These are phyloP conservation scores for Notodonta dromedarius DNA, from an alignment of 2,888 invertebrate species.

Conservation along the genomic window DNA sequence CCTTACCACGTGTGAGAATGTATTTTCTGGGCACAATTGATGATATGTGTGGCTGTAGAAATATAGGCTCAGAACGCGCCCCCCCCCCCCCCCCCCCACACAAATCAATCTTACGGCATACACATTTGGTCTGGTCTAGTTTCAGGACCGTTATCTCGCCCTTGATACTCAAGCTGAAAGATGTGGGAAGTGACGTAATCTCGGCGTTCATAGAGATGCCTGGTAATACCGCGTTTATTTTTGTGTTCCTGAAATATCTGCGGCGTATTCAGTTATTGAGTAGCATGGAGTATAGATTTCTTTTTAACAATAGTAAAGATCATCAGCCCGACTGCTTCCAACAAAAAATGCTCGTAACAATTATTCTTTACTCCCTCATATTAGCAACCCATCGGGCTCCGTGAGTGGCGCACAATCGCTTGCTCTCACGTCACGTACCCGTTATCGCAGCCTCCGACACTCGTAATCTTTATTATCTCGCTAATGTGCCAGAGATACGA, in stretches of 20 bases:
- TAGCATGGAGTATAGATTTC: too few species aligned
- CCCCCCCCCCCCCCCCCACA: too few species aligned
- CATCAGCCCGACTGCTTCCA: background rate
- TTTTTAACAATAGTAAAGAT: background rate
- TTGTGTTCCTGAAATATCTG: too few species aligned
- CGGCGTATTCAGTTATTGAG: too few species aligned
- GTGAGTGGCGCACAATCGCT: background rate
- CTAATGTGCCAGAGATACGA: constrained; percentile 2
- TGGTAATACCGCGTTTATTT: too few species aligned
- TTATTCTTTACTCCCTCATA: background rate
- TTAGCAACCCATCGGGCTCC: background rate
- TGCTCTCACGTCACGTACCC: constrained; percentile 1
- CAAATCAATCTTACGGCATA: background rate
- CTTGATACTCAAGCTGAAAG: background rate
- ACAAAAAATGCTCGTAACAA: background rate
- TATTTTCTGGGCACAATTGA: background rate
- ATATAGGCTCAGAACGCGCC: background rate
- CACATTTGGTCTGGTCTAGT: background rate
- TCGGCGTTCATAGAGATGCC: background rate
- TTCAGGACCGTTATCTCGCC: background rate
- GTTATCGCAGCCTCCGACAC: constrained; percentile 3
- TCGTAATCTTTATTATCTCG: constrained; percentile 7
- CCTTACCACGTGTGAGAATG: background rate
- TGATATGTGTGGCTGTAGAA: background rate
- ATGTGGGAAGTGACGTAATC: constrained; percentile 1